phyloP scores from a whole-genome alignment of 2,797 vertebrate species.

The Miichthys miiuy region DNA sequence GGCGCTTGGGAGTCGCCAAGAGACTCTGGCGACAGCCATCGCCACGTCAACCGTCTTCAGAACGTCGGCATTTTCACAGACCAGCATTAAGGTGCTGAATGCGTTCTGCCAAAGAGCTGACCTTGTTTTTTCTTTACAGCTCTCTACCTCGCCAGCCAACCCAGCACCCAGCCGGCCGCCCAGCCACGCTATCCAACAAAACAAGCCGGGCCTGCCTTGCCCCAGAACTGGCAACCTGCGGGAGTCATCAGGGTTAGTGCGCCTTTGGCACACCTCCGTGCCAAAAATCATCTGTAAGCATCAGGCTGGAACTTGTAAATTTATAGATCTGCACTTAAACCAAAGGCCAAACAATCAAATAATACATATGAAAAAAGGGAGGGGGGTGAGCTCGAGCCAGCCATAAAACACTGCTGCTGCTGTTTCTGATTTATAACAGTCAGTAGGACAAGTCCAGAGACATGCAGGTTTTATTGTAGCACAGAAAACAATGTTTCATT shows the following conservation, averaged over 20 bases:
- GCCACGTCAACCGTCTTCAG: constrained; percentile 37
- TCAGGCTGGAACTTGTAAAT: constrained; percentile 66
- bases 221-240: constrained; percentile 70
- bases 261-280: constrained; percentile 71
- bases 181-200: neutral
- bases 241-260: constrained; percentile 85
- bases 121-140: constrained; percentile 81
- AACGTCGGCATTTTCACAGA: constrained; percentile 53
- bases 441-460: constrained; percentile 30
- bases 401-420: constrained; percentile 48
- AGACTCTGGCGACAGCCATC: constrained; percentile 12
- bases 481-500: constrained; percentile 23
- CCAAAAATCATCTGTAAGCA: constrained; percentile 65
- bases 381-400: neutral
- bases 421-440: constrained; percentile 45
- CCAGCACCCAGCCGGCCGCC: constrained; percentile 13
- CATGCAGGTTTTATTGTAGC: constrained; percentile 27
- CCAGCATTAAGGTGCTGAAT: constrained; percentile 61
- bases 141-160: constrained; percentile 42
- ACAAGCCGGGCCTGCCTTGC: constrained; percentile 47
- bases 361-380: constrained; percentile 34
- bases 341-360: constrained; percentile 67
- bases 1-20: neutral
- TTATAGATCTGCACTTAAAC: constrained; percentile 74
- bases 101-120: constrained; percentile 74